Evolutionary conservation across 2,797 vertebrate species (phyloP).

Genomic region (Bovichtus diacanthus): DNA sequence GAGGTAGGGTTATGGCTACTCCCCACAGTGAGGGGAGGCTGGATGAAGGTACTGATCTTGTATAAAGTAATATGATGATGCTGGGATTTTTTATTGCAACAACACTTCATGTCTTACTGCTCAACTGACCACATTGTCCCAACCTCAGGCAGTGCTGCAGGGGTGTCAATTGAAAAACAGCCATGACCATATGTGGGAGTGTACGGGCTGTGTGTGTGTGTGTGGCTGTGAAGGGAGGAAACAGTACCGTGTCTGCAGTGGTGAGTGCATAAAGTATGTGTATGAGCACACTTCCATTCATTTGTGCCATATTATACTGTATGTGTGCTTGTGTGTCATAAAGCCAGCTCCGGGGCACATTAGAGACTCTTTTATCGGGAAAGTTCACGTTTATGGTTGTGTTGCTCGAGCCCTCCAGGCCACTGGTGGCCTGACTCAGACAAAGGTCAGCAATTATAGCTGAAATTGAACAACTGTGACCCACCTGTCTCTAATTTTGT

Average conservation of each 20-base stretch:
- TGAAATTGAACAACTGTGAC: slow-evolving; percentile 34
- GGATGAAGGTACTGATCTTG: slow-evolving; percentile 5
- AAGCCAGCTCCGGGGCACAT: slow-evolving; percentile 46
- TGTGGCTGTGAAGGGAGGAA: not conserved
- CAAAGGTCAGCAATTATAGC: slow-evolving; percentile 78
- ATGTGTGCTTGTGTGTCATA: slow-evolving; percentile 22
- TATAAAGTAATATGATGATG: slow-evolving; percentile 25
- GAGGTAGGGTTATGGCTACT: slow-evolving; percentile 2
- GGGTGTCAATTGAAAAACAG: slow-evolving; percentile 36
- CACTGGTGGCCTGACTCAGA: slow-evolving; percentile 61
- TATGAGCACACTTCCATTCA: not conserved
- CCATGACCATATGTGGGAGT: slow-evolving; percentile 41
- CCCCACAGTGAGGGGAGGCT: not conserved
- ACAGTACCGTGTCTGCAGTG: slow-evolving; percentile 4
- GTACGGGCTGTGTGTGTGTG: not conserved
- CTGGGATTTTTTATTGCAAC: slow-evolving; percentile 15
- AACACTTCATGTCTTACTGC: slow-evolving; percentile 43
- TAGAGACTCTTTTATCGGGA: slow-evolving; percentile 51
- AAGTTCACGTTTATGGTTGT: slow-evolving; percentile 47
- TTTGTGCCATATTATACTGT: slow-evolving; percentile 3
- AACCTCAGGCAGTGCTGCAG: slow-evolving; percentile 61
- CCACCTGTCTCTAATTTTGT: slow-evolving; percentile 12
- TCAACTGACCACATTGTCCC: slow-evolving; percentile 54
- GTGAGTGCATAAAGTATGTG: not conserved
- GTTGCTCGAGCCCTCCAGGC: slow-evolving; percentile 47